Base-by-base conservation (phyloP, 2,888 invertebrate genomes). In the Patella caerulea region DNA sequence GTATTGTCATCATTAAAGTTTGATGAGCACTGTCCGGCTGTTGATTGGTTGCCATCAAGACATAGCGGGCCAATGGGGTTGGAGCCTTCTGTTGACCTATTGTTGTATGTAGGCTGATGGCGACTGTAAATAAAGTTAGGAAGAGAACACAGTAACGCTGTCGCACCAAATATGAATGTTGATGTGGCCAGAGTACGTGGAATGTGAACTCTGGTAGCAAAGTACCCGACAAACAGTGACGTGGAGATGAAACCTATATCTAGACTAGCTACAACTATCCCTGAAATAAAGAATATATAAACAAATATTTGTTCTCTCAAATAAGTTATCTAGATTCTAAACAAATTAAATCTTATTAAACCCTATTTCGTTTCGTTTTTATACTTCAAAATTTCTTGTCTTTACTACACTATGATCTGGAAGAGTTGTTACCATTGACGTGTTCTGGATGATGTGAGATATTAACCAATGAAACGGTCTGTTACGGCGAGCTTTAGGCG, bases 261-360 rank as follows among this genome's bases (percentile, higher is more conserved):
- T 72, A 88, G 87, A 74, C 85, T 84, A 34, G 86, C 84, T 82
- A 88, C 83, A n/a, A 89, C 77, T n/a, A 89, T 73, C 0, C 65
- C 65, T 65, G 24, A 2, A 65, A 65, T 45, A 45, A 7, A 45
- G 45, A 45, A 45, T 45, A 45, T 45, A 65, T 2, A n/a, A 15
- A 1, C 9, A 9, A 2, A 17, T 59, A 14, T 7, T 12, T 17
- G 59, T 17, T 3, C 5, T 17, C n/a, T 65, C 19, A 5, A n/a
- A 15, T 65, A 65, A 19, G n/a, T 56, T 56, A 56, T n/a, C 56
- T 15, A 7, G 4, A 56, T 45, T 45, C 9, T 45, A 45, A 45
- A 45, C 45, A 45, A 9, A 45, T 9, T 45, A 5, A 45, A 45
- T 29, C 29, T 29, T 29, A 29, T 29, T 29, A 29, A 29, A 29